Conservation (phyloP, 2,113 vertebrate species). For the Actenoides hombroni region DNA sequence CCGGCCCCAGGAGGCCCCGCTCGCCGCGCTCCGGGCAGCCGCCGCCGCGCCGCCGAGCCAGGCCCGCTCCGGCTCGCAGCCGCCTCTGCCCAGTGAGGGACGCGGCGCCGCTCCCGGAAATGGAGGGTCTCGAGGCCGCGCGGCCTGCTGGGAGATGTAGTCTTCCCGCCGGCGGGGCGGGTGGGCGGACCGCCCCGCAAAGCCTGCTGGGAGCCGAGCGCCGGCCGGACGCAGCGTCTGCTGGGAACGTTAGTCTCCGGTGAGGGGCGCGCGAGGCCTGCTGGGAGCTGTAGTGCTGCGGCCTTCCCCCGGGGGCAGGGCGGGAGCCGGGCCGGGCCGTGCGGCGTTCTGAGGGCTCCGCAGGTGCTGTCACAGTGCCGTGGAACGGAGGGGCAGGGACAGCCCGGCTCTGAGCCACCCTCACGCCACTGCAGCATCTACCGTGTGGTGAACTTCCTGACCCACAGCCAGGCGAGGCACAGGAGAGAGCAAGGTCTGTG, state of each 20-base stretch:
- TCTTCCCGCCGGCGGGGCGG: neutral
- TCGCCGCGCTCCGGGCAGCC: constrained; percentile 7
- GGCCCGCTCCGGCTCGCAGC: neutral
- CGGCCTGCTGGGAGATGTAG: neutral
- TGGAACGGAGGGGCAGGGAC: rapidly evolving
- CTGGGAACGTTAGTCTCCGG: constrained; percentile 52
- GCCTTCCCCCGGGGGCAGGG: rapidly evolving
- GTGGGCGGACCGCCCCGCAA: rapidly evolving
- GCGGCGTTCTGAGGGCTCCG: rapidly evolving
- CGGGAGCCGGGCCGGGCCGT: rapidly evolving
- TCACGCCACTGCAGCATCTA: rapidly evolving
- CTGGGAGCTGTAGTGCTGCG: neutral
- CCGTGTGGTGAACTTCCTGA: neutral
- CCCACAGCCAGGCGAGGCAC: rapidly evolving
- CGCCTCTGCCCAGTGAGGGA: neutral
- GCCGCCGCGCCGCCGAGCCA: constrained; percentile 42
- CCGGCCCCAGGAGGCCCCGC: constrained; percentile 26
- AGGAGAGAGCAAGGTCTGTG: neutral
- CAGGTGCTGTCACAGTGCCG: rapidly evolving
- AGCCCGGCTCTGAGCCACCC: rapidly evolving
- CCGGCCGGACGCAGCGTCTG: neutral
- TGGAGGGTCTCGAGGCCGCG: neutral
- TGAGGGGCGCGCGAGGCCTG: neutral
- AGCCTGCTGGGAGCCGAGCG: neutral
- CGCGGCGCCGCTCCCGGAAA: constrained; percentile 50